A percentile compares a stretch with the other conserved stretches of the same genome.
Evolutionary conservation across 2,888 invertebrate genomes (phyloP).

Genomic region (Phortica okadai): DNA sequence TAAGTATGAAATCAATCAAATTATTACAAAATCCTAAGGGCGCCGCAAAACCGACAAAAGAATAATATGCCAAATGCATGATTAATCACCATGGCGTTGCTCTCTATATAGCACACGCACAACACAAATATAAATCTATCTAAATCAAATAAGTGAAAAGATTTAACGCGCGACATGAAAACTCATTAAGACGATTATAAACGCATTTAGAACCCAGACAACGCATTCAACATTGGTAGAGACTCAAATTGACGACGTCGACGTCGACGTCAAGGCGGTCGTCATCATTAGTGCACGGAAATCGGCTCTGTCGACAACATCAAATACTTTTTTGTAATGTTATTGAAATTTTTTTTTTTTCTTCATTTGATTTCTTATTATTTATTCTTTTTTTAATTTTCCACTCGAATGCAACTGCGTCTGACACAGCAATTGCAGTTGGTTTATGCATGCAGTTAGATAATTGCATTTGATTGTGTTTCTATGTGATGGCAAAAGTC

Average conservation of each 20-base stretch:
- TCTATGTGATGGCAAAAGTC: slow-evolving; percentile 24
- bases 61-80: slow-evolving; percentile 8
- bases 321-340: not conserved
- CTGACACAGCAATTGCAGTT: slow-evolving; percentile 1
- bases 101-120: not conserved
- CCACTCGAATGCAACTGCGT: slow-evolving; percentile 55
- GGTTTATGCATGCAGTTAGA: slow-evolving; percentile 40
- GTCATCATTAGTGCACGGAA: slow-evolving; percentile 26
- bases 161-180: slow-evolving; percentile 24
- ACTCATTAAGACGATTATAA: slow-evolving; percentile 35
- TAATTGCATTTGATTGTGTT: slow-evolving; percentile 49
- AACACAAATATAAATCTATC: too few species aligned
- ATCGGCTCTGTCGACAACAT: not conserved
- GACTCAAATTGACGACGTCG: not conserved
- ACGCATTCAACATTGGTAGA: not conserved
- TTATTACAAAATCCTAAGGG: not conserved
- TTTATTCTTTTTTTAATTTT: slow-evolving; percentile 47
- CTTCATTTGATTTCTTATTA: too few species aligned
- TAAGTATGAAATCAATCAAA: slow-evolving; percentile 13
- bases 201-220: slow-evolving; percentile 29
- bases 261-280: too few species aligned
- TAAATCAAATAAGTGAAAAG: not conserved
- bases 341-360: slow-evolving; percentile 18
- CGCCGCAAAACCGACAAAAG: slow-evolving; percentile 11
- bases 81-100: slow-evolving; percentile 1